phyloP scores from a whole-genome alignment of 2,113 vertebrate species.

The Upupa epops region DNA sequence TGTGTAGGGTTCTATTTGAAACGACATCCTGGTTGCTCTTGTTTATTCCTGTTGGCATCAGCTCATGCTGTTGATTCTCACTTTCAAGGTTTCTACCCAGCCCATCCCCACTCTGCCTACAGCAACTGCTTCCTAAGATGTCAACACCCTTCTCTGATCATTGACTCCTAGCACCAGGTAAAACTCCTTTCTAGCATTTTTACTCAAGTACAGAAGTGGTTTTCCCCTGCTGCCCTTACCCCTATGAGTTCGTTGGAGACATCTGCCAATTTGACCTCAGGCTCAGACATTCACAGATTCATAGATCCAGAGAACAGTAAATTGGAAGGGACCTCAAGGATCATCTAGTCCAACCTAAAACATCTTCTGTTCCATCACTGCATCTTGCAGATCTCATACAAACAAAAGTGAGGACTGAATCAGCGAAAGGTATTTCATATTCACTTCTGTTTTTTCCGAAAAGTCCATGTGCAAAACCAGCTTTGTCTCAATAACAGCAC shows the following conservation, averaged over 20 bases:
- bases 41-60: neutral
- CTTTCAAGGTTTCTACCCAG: neutral
- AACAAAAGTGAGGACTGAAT: neutral
- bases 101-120: neutral
- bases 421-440: neutral
- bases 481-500: neutral
- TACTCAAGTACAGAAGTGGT: neutral
- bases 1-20: slow-evolving; percentile 11
- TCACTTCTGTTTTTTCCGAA: neutral
- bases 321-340: too few species aligned
- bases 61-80: slow-evolving; percentile 1
- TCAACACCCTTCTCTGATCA: neutral
- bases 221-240: neutral
- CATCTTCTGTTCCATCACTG: neutral
- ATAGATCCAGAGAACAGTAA: too few species aligned
- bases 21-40: neutral
- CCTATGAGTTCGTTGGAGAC: neutral
- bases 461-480: neutral
- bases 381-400: neutral
- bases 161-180: neutral
- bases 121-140: neutral
- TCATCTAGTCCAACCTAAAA: too few species aligned
- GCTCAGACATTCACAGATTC: neutral
- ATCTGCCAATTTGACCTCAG: neutral
- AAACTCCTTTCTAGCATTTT: neutral